A percentile compares a stretch with the other conserved stretches of the same genome.
Evolutionary conservation across 2,797 vertebrate genomes (phyloP).

Genomic region (Tapirus indicus): DNA sequence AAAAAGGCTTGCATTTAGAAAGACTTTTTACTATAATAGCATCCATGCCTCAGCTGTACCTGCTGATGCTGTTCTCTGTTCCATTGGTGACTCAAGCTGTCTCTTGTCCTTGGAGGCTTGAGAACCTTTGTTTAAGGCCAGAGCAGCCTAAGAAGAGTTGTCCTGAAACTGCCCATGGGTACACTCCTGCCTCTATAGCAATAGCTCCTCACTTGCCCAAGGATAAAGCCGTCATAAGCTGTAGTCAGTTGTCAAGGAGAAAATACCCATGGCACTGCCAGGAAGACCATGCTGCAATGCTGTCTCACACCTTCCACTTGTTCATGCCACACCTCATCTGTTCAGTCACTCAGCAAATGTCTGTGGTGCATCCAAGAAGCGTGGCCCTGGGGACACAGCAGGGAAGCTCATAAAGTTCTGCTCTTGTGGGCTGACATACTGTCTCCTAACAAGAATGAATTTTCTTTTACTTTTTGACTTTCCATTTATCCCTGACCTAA

Average conservation of each 20-base stretch:
- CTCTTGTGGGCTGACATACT: neutral
- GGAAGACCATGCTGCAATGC: neutral
- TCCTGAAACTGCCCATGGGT: neutral
- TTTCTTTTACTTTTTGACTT: neutral
- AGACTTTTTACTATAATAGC: neutral
- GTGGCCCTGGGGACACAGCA: neutral
- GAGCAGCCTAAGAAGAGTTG: neutral
- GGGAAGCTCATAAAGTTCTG: neutral
- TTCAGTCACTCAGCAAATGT: neutral
- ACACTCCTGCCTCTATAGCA: neutral
- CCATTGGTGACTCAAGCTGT: neutral
- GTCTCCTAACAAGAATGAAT: neutral
- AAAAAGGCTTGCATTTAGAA: neutral
- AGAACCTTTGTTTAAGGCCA: neutral
- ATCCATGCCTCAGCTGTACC: neutral
- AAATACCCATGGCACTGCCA: neutral
- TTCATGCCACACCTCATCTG: neutral
- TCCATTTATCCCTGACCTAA: neutral
- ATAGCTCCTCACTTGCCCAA: neutral
- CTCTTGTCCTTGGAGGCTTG: neutral
- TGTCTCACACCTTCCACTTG: neutral
- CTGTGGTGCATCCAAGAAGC: neutral
- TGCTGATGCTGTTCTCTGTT: neutral
- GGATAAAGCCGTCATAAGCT: conserved; percentile 2
- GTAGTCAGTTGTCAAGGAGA: neutral